Conservation (phyloP, 2,113 vertebrate genomes). For the Penelope pileata region DNA sequence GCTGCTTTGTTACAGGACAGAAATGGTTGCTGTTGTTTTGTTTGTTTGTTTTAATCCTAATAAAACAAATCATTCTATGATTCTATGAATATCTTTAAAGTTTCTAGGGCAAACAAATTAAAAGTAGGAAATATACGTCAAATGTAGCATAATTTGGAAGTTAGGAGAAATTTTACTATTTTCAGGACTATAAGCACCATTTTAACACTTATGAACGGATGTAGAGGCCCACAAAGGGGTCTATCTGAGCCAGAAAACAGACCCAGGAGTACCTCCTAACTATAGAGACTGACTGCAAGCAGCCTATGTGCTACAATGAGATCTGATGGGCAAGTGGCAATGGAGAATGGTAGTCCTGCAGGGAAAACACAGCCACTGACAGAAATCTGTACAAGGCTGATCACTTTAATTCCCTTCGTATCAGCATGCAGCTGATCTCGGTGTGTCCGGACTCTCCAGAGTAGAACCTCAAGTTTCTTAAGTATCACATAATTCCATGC, state of each 20-base stretch:
- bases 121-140: not conserved
- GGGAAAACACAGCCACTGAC: not conserved
- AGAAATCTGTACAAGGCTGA: not conserved
- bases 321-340: not conserved
- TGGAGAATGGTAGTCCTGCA: not conserved
- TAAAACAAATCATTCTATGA: not conserved
- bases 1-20: not conserved
- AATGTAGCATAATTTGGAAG: not conserved
- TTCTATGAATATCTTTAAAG: not conserved
- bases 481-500: not conserved
- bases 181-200: not conserved
- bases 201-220: not conserved
- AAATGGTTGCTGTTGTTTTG: not conserved
- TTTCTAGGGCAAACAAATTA: not conserved
- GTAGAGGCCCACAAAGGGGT: not conserved
- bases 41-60: not conserved
- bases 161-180: not conserved
- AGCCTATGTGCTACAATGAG: not conserved
- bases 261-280: not conserved
- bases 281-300: not conserved
- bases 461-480: not conserved
- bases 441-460: not conserved
- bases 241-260: not conserved
- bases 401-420: fast-evolving
- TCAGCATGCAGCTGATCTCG: not conserved